Conservation (phyloP, 2,888 invertebrate species). For the Euproctis similis region DNA sequence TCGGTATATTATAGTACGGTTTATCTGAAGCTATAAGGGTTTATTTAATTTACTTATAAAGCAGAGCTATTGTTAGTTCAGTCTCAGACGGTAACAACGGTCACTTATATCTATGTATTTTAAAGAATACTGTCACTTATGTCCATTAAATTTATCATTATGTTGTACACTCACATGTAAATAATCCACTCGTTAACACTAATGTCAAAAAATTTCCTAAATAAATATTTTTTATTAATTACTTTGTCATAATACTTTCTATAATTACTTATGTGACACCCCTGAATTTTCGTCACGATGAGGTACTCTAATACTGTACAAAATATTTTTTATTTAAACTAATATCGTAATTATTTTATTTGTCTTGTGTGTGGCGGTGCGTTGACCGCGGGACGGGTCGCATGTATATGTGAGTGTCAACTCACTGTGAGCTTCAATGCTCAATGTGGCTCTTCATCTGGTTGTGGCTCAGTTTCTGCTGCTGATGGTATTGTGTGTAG, state of each 20-base stretch:
- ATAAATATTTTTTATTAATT: conserved; percentile 31
- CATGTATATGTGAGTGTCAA: no score
- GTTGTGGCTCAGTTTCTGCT: conserved; percentile 49
- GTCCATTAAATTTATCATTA: no score
- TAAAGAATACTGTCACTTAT: no score
- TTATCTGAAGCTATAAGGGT: no score
- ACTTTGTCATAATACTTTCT: conserved; percentile 34
- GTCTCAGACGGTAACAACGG: no score
- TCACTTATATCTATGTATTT: no score
- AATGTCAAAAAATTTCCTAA: conserved; percentile 31
- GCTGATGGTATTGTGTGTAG: conserved; percentile 62
- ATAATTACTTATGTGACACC: conserved; percentile 11
- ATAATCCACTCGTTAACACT: conserved; percentile 25
- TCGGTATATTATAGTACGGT: no score
- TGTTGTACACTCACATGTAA: conserved; percentile 17
- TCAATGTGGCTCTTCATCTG: conserved; percentile 44
- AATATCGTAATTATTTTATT: conserved; percentile 20
- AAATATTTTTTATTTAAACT: conserved; percentile 21
- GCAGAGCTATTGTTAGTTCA: no score
- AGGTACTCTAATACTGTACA: conserved; percentile 44
- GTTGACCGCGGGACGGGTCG: conserved; percentile 7
- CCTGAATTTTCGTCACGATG: no score
- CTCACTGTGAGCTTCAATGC: conserved; percentile 7
- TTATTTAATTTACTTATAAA: no score
- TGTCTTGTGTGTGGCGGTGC: conserved; percentile 11